Evolutionary conservation across 2,888 invertebrate genomes (phyloP).

Genomic region (Temnothorax unifasciatus): DNA sequence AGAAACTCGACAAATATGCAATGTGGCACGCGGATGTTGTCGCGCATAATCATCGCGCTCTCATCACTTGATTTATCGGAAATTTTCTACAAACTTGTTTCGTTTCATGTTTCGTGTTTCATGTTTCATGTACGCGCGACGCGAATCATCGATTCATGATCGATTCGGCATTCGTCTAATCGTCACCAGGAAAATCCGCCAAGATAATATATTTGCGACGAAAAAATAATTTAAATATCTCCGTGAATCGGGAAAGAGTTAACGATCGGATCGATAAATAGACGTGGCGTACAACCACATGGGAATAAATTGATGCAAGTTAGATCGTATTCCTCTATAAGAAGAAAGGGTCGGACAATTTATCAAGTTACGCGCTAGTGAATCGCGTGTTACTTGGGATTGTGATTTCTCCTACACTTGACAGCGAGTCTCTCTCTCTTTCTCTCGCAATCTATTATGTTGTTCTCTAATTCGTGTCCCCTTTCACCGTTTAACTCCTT

Average conservation of each 20-base stretch:
- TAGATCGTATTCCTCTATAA: background rate
- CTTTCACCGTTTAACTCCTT: too few species aligned
- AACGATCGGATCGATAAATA: background rate
- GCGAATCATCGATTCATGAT: constrained; percentile 61
- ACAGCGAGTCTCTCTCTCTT: too few species aligned
- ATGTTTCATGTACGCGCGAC: background rate
- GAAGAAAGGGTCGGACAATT: background rate
- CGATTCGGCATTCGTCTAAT: constrained; percentile 61
- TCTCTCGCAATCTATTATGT: background rate
- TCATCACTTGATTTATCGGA: constrained; percentile 67
- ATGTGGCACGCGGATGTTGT: constrained; percentile 57
- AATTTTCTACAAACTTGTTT: constrained; percentile 59
- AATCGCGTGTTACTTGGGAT: background rate
- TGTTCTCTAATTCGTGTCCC: background rate
- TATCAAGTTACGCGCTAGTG: background rate
- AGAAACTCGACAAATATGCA: background rate
- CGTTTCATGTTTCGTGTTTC: constrained; percentile 15
- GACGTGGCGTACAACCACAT: background rate
- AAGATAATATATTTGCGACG: constrained; percentile 38
- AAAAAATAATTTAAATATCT: background rate
- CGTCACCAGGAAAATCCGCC: constrained; percentile 64
- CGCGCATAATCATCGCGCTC: constrained; percentile 59
- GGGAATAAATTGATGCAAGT: background rate
- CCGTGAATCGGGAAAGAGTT: constrained; percentile 14
- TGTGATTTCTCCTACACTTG: background rate